These are phyloP conservation scores for Macroramphosus scolopax DNA, from an alignment of 2,797 vertebrate species.

Conservation along the genomic window DNA sequence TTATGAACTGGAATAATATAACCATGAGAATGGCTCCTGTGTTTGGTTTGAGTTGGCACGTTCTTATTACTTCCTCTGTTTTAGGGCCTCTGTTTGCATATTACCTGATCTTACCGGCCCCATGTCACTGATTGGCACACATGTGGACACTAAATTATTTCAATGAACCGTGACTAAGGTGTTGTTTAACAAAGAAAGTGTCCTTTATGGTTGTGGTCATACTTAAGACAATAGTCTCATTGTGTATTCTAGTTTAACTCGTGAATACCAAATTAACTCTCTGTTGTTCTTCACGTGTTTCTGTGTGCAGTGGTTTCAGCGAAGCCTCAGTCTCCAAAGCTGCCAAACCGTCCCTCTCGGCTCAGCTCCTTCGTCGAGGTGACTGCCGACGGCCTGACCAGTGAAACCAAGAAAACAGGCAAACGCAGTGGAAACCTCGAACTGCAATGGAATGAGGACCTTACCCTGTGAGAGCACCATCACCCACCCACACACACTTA, in stretches of 20 bases:
- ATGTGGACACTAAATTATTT: too few relatives aligned
- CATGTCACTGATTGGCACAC: background rate
- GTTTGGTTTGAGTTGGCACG: background rate
- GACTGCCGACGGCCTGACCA: constrained; percentile 85
- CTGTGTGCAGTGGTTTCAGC: constrained; percentile 83
- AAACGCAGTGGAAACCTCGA: constrained; percentile 90
- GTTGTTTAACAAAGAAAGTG: too few relatives aligned
- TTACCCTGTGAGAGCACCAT: constrained; percentile 82
- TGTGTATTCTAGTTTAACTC: too few relatives aligned
- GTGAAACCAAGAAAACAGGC: constrained; percentile 92
- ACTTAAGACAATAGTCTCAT: too few relatives aligned
- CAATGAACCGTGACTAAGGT: too few relatives aligned
- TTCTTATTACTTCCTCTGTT: background rate
- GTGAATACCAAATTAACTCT: too few relatives aligned
- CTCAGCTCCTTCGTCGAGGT: constrained; percentile 94
- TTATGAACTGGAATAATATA: background rate
- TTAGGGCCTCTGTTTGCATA: constrained; percentile 2
- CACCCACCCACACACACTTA: background rate
- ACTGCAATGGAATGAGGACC: constrained; percentile 93
- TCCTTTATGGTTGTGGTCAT: too few relatives aligned
- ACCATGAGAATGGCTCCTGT: background rate
- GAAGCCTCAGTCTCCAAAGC: constrained; percentile 90
- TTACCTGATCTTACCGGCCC: background rate
- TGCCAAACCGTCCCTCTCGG: constrained; percentile 81
- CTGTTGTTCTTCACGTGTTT: background rate